A percentile compares a stretch with the other conserved stretches of the same genome.
Conservation (phyloP, 2,797 vertebrate genomes). For the Coccyzus lansbergi region DNA sequence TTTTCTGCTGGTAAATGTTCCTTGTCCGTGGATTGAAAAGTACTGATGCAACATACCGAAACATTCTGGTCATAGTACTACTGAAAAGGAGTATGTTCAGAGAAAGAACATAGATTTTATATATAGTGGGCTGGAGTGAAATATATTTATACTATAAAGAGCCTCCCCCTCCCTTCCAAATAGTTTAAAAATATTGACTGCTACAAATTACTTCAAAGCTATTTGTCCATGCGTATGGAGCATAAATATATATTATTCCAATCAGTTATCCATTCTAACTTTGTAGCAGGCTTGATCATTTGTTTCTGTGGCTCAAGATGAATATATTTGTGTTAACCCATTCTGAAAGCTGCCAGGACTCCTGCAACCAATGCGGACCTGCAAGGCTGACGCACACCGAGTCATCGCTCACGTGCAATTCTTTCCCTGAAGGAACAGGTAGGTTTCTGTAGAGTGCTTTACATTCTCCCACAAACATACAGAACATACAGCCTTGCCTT, state of each 20-base stretch:
- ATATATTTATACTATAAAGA: constrained; percentile 66
- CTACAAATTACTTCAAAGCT: constrained; percentile 27
- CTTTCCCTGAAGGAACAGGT: constrained; percentile 4
- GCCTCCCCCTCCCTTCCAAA: constrained; percentile 47
- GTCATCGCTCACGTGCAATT: neutral
- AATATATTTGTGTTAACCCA: constrained; percentile 29
- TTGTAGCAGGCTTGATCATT: neutral
- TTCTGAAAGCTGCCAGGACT: constrained; percentile 49
- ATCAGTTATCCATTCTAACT: constrained; percentile 26
- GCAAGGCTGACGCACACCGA: neutral
- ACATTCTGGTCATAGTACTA: constrained; percentile 71
- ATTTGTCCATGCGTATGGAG: neutral
- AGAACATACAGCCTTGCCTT: neutral
- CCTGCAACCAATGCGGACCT: neutral
- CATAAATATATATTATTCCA: neutral
- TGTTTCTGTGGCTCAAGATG: neutral
- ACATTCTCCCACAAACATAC: neutral
- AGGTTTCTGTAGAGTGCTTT: neutral
- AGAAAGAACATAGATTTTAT: constrained; percentile 56
- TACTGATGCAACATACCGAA: constrained; percentile 56
- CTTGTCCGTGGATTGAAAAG: constrained; percentile 13
- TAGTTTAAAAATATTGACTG: constrained; percentile 19
- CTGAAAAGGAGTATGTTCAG: constrained; percentile 50
- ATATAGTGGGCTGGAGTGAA: constrained; percentile 56
- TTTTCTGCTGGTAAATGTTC: neutral